These are phyloP conservation scores for Astyanax mexicanus DNA, from an alignment of 2,797 vertebrate species.

Conservation along the genomic window DNA sequence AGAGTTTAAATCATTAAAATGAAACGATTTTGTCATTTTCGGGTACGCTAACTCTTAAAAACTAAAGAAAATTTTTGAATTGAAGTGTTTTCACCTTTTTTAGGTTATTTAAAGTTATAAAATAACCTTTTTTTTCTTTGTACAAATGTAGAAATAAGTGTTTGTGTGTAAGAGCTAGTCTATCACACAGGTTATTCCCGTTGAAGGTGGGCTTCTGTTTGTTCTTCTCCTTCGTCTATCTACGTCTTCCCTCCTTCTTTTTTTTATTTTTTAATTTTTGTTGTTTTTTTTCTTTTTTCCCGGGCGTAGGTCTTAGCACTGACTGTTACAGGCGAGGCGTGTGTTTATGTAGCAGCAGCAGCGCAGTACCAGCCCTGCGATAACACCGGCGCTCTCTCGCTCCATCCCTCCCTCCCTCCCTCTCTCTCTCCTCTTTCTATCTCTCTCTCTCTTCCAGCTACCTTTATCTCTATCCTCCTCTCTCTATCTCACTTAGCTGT, in stretches of 20 bases:
- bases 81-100: too few species aligned
- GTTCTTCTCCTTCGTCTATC: not conserved
- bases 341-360: constrained; percentile 81
- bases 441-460: constrained; percentile 29
- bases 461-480: constrained; percentile 2
- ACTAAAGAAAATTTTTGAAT: too few species aligned
- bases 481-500: not conserved
- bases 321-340: constrained; percentile 85
- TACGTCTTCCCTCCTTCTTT: not conserved
- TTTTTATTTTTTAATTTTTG: not conserved
- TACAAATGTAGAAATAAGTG: too few species aligned
- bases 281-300: constrained; percentile 36
- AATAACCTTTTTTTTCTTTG: too few species aligned
- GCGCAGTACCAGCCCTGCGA: constrained; percentile 76
- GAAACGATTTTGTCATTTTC: too few species aligned
- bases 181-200: constrained; percentile 71
- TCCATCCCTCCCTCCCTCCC: constrained; percentile 56
- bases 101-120: too few species aligned
- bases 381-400: constrained; percentile 70
- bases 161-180: constrained; percentile 34
- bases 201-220: constrained; percentile 66
- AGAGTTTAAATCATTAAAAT: too few species aligned
- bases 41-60: too few species aligned
- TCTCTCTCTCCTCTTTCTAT: constrained; percentile 46
- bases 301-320: constrained; percentile 78